A percentile compares a stretch with the other conserved stretches of the same genome.
These are phyloP conservation scores for Ceratotherium simum DNA, from an alignment of 2,113 vertebrate species.

Conservation along the genomic window DNA sequence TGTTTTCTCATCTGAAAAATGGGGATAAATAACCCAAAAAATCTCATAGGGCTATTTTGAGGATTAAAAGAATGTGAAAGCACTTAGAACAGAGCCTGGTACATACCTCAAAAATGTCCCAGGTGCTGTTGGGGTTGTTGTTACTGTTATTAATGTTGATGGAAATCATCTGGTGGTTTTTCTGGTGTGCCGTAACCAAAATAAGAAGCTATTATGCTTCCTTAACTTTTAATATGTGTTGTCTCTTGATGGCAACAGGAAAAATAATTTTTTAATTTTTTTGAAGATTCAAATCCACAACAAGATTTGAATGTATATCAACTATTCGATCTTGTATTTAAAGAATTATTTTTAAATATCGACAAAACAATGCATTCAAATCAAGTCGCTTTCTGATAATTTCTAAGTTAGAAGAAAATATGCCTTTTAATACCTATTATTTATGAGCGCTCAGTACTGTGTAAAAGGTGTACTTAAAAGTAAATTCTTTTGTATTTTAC, in stretches of 20 bases:
- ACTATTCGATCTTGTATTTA: neutral
- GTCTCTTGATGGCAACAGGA: neutral
- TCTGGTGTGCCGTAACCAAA: neutral
- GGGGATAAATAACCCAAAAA: neutral
- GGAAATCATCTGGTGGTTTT: neutral
- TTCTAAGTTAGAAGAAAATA: neutral
- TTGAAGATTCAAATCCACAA: neutral
- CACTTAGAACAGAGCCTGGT: neutral
- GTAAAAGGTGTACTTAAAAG: conserved; percentile 14
- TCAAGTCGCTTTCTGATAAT: neutral
- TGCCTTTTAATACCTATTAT: neutral
- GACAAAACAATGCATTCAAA: conserved; percentile 20
- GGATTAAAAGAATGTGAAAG: neutral
- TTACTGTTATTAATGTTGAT: neutral
- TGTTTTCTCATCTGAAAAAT: conserved; percentile 17
- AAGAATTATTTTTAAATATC: neutral
- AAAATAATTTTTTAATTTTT: conserved; percentile 19
- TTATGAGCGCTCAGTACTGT: neutral
- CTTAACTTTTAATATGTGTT: conserved; percentile 7
- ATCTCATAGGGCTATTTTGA: neutral
- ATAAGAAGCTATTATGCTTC: neutral
- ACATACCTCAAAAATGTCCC: neutral
- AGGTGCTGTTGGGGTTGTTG: neutral
- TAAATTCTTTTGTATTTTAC: conserved; percentile 5
- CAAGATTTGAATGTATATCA: neutral